A percentile compares a stretch with the other conserved stretches of the same genome.
These are phyloP conservation scores for Microchrysa polita DNA, from an alignment of 2,888 invertebrate species.

Conservation along the genomic window DNA sequence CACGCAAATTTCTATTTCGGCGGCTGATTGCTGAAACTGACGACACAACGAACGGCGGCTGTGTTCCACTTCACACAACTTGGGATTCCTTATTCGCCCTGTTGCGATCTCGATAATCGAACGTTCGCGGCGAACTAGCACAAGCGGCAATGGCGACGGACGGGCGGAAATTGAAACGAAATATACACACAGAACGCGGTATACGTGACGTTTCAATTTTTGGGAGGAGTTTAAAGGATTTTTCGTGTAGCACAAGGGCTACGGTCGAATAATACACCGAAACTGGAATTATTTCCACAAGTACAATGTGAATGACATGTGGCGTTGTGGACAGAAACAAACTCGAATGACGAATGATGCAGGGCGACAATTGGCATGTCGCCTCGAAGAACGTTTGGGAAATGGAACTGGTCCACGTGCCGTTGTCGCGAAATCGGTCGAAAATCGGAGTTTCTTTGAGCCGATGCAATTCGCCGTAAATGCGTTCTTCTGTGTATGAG, in stretches of 20 bases:
- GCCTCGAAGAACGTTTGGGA: background rate
- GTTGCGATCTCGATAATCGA: background rate
- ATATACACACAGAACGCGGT: background rate
- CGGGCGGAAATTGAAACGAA: background rate
- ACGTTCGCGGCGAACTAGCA: background rate
- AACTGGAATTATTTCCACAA: background rate
- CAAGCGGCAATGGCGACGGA: background rate
- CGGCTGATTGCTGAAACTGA: constrained; percentile 16
- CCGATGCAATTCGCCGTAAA: too few relatives aligned
- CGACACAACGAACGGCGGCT: constrained; percentile 27
- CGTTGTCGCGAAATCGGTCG: background rate
- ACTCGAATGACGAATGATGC: background rate
- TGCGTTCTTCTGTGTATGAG: too few relatives aligned
- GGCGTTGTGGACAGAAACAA: background rate
- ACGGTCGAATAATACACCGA: too few relatives aligned
- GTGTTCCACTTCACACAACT: constrained; percentile 7
- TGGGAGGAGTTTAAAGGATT: background rate
- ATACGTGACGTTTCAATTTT: too few relatives aligned
- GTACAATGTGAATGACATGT: background rate
- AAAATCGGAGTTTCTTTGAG: too few relatives aligned
- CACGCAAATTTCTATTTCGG: constrained; percentile 40
- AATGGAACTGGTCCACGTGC: constrained; percentile 7
- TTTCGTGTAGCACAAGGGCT: too few relatives aligned
- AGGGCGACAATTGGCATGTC: background rate
- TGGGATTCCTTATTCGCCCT: constrained; percentile 20